phyloP scores from a whole-genome alignment of 2,113 vertebrate genomes.

The Xenus cinereus region DNA sequence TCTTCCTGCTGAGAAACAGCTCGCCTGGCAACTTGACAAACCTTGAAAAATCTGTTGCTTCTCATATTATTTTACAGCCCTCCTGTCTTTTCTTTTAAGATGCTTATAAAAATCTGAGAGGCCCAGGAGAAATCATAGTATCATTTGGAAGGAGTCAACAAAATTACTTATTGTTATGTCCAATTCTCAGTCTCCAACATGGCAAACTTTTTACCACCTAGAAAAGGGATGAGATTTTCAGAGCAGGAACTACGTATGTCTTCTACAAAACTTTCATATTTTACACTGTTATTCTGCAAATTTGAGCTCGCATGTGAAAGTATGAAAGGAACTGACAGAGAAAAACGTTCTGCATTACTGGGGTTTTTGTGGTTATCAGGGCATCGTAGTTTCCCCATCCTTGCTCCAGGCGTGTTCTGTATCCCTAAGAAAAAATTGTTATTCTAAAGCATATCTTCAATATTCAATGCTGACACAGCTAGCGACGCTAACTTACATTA shows the following conservation, averaged over 20 bases:
- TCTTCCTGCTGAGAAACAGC: background rate
- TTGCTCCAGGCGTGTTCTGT: background rate
- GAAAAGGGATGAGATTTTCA: background rate
- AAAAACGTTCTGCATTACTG: background rate
- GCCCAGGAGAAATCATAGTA: background rate
- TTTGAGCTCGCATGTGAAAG: background rate
- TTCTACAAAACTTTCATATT: background rate
- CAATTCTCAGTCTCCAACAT: background rate
- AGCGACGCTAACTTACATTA: background rate
- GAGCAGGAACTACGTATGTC: background rate
- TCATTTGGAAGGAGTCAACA: background rate
- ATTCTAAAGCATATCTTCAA: background rate
- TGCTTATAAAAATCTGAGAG: background rate
- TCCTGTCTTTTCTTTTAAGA: background rate
- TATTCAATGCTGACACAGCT: background rate
- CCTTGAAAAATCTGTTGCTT: background rate
- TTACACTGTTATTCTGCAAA: background rate
- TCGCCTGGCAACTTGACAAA: background rate
- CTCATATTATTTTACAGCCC: background rate
- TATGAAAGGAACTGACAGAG: background rate
- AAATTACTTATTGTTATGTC: background rate
- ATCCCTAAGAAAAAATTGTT: background rate
- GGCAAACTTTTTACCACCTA: background rate
- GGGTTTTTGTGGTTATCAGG: background rate
- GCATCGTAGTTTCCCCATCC: accelerated